Evolutionary conservation across 1,140 invertebrate genomes (phyloP), one percentile per base, ranked within the genome.

Genomic region (Drosophila dunni): DNA sequence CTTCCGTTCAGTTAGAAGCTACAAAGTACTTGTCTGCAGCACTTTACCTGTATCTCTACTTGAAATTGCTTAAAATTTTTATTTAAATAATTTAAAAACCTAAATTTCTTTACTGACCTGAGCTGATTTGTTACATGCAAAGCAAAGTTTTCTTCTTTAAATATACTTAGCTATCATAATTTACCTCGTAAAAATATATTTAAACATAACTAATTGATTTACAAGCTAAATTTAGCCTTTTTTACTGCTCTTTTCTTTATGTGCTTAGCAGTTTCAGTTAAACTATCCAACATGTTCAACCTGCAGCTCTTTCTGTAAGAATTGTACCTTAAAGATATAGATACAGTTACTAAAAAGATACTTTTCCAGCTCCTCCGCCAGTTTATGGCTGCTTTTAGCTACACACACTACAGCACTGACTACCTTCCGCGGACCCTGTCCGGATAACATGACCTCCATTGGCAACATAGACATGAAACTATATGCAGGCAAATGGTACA

Each of bases 401-500:
- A 8, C 9, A 7, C 50, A 34, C 2, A 7, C 33, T 8, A 9
- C 7, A 1, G 10, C 62, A 7, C n/a, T 17, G 17, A 38, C 60
- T 7, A n/a, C 63, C 3, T 29, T 36, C 13, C 45, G 46, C 0
- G 67, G 63, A 7, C 10, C 42, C 5, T 81, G 77, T 44, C 67
- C 73, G 2, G 8, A 8, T 1, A 81, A 81, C 36, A 61, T 79
- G 34, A 76, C 66, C 0, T 60, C 72, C 1, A 7, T 79, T 13
- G 67, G 36, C 0, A 15, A 69, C 7, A 53, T 81, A 1, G 24
- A 81, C 7, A 76, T 79, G 38, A 1, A 48, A 4, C 36, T 45
- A 0, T 72, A 68, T 7, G 2, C 9, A 2, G 79, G 72, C 2
- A 72, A 60, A 13, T 81, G 79, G 79, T 79, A 79, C 38, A 57